phyloP scores from a whole-genome alignment of 2,113 vertebrate genomes.

The Tichodroma muraria region DNA sequence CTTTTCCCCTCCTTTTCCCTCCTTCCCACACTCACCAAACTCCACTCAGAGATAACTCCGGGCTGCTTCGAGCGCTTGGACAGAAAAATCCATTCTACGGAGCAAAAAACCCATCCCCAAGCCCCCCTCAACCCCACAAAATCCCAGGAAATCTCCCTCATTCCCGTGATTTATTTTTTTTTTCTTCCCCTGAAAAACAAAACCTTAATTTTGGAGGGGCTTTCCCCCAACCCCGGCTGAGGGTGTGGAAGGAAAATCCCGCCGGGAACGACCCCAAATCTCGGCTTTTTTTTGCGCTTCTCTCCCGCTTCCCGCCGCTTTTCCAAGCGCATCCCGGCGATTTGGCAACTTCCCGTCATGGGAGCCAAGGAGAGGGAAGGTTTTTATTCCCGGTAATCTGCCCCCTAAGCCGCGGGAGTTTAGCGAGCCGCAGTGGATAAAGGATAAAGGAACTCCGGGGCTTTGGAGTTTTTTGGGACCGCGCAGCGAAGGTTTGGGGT shows the following conservation, averaged over 20 bases:
- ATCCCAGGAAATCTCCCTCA: neutral
- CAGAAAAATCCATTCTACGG: neutral
- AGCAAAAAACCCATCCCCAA: neutral
- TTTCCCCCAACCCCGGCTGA: too few species aligned
- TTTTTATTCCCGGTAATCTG: constrained; percentile 65
- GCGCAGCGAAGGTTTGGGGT: neutral
- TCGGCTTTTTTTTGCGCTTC: neutral
- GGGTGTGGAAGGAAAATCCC: neutral
- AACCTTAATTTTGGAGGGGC: neutral
- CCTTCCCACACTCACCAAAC: neutral
- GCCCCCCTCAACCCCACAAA: neutral
- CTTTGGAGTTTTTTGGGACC: neutral
- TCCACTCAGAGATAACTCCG: neutral
- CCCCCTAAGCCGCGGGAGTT: constrained; percentile 61
- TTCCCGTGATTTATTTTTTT: rapidly evolving
- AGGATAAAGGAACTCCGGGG: constrained; percentile 11
- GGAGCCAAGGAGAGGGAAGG: constrained; percentile 43
- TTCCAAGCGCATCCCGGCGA: neutral
- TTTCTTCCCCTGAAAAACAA: rapidly evolving
- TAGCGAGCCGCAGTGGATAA: constrained; percentile 33
- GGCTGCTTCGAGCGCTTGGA: neutral
- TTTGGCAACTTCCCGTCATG: constrained; percentile 65
- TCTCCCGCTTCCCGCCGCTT: neutral
- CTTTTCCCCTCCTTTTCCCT: neutral
- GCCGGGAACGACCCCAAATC: neutral